Base-by-base conservation (phyloP, 2,113 vertebrate species). In the Sinocyclocheilus anophthalmus region DNA sequence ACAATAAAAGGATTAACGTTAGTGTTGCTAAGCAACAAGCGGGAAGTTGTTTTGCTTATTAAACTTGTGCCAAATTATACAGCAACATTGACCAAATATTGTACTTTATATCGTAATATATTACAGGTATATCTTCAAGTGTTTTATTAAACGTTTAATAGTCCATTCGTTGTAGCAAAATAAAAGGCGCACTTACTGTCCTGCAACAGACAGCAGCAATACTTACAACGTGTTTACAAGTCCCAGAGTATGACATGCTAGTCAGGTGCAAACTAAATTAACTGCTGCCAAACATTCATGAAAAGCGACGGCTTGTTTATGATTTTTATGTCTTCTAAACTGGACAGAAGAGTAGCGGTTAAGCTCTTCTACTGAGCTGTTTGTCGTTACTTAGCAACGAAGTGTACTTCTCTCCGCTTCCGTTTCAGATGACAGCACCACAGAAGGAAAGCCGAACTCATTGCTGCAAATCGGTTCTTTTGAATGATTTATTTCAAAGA, bases 301-400 rank as follows among this genome's bases (percentile, higher is more conserved):
- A 50, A 37, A 42, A 33, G 42, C 20, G 18, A 57, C 4, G 37
- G 0, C 6, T 76, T 69, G 7, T 57, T 37, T 33, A 76, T 22
- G n/a, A 50, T 39, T 79, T 20, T 2, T 37, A 48, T 11, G 14
- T 53, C 26, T n/a, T 65, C 42, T 20, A 48, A 82, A 70, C 63
- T 10, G 16, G 5, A 22, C 63, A 82, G 16, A 14, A 30, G 14
- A 48, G 18, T 69, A 24, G 26, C 80, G 59, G 59, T 69, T 39
- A 70, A 26, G 11, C 39, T 45, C 39, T 39, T 26, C 33, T 12
- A 18, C 55, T 50, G 24, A 37, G 5, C n/a, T 88, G 87, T 88
- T 85, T 85, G n/a, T 10, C 3, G 83, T 88, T 85, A 50, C 87
- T 59, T 69, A 69, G 87, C 83, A 78, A 85, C 26, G 45, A 61